A percentile compares a stretch with the other conserved stretches of the same genome.
Evolutionary conservation across 2,113 vertebrate genomes (phyloP).

Genomic region (Ctenomys sociabilis): DNA sequence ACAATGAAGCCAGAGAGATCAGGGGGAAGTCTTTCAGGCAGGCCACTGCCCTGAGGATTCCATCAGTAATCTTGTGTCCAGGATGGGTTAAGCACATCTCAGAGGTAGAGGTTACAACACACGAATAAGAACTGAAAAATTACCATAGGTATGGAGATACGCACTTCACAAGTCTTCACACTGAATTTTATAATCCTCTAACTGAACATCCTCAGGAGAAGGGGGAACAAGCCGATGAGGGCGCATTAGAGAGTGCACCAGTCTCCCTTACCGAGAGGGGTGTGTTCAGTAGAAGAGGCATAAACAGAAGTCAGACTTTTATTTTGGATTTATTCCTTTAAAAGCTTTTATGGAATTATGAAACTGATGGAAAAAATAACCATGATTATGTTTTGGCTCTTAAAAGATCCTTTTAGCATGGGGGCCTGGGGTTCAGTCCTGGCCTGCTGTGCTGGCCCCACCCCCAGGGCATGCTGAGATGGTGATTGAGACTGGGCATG

Average conservation of each 20-base stretch:
- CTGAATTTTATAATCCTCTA: background rate
- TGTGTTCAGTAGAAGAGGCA: background rate
- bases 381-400: background rate
- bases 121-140: background rate
- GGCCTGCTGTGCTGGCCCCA: too few relatives aligned
- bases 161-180: background rate
- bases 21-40: conserved; percentile 63
- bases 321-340: background rate
- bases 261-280: background rate
- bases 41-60: conserved; percentile 65
- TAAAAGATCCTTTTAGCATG: background rate
- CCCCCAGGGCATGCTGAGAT: too few relatives aligned
- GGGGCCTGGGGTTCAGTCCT: too few relatives aligned
- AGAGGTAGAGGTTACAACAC: conserved; percentile 17
- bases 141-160: accelerated
- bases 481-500: too few relatives aligned
- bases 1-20: conserved; percentile 83
- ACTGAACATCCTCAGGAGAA: background rate
- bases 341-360: background rate
- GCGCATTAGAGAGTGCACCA: background rate
- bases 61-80: conserved; percentile 51
- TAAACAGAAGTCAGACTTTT: background rate
- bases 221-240: background rate
- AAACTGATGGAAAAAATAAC: background rate
- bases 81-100: conserved; percentile 51